Percentiles rank a stretch among this genome's conserved stretches.
phyloP scores from a whole-genome alignment of 1,140 invertebrate species.

The Arctopsyche grandis region DNA sequence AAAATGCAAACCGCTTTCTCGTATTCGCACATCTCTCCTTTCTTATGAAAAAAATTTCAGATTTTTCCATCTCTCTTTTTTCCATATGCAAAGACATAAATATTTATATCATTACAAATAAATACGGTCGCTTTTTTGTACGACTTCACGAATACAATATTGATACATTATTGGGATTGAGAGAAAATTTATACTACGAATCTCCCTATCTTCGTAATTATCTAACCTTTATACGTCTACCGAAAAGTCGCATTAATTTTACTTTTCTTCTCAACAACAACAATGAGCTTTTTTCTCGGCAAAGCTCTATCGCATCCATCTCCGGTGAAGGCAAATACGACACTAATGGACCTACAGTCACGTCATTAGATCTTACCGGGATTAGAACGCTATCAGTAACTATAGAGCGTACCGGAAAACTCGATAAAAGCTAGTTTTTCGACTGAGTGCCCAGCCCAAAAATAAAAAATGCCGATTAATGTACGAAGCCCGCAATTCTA shows the following conservation, averaged over 20 bases:
- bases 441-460: no score
- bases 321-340: slow-evolving; percentile 1
- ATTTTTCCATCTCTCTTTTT: no score
- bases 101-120: no score
- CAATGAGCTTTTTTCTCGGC: neutral
- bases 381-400: neutral
- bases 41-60: neutral
- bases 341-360: slow-evolving; percentile 1
- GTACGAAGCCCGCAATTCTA: no score
- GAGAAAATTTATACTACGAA: neutral
- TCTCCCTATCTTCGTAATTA: neutral
- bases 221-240: neutral
- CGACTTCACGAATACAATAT: no score
- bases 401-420: no score
- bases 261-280: neutral
- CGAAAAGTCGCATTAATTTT: neutral
- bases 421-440: no score
- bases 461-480: no score
- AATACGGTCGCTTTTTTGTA: no score
- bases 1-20: slow-evolving; percentile 12
- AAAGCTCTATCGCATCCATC: slow-evolving; percentile 14
- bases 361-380: slow-evolving; percentile 8
- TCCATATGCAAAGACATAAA: no score
- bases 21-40: neutral
- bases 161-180: neutral